Evolutionary conservation across 2,888 invertebrate genomes (phyloP).

Genomic region (Aphodius sticticus): DNA sequence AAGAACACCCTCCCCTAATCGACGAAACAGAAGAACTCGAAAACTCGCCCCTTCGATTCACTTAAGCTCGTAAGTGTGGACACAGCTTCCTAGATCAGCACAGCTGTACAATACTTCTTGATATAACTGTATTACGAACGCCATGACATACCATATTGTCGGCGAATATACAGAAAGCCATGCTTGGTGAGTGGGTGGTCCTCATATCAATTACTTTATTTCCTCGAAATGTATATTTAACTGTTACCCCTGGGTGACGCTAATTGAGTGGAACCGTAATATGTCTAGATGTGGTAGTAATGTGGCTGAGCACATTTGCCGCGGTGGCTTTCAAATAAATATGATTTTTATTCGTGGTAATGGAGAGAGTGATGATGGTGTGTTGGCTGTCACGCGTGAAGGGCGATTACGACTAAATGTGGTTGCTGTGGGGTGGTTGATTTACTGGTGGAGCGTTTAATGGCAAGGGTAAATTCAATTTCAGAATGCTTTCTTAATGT

Average conservation of each 20-base stretch:
- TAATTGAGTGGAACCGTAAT: neutral
- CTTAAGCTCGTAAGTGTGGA: neutral
- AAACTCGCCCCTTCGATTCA: neutral
- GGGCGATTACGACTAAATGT: neutral
- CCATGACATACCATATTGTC: neutral
- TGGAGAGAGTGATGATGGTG: neutral
- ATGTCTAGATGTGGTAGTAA: neutral
- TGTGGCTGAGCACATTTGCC: neutral
- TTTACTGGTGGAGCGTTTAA: neutral
- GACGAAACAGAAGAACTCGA: too few relatives aligned
- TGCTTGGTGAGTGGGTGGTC: neutral
- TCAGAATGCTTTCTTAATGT: too few relatives aligned
- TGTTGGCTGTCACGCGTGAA: neutral
- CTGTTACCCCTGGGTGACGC: neutral
- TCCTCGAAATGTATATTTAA: constrained; percentile 4
- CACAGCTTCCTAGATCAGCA: neutral
- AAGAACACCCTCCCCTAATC: too few relatives aligned
- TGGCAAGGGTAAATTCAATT: neutral
- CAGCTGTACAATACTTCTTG: neutral
- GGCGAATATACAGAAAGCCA: neutral
- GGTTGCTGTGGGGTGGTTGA: neutral
- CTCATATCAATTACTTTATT: neutral
- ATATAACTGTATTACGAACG: neutral
- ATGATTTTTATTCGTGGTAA: neutral
- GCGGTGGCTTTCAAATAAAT: neutral